A percentile compares a stretch with the other conserved stretches of the same genome.
phyloP scores from a whole-genome alignment of 2,888 invertebrate genomes.

The Hydrotaea diabolus region DNA sequence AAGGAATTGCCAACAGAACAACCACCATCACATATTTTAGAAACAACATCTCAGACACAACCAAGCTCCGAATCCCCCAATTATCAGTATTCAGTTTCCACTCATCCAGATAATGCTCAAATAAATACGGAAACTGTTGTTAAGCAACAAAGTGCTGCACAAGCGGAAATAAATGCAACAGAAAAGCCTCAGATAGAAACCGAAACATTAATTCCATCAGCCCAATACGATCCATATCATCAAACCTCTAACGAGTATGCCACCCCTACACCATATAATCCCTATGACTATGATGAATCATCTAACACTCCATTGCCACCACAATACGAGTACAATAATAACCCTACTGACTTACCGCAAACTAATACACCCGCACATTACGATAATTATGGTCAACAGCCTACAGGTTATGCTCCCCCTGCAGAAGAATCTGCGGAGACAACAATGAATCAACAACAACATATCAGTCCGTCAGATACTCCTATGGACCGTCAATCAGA shows the following conservation, averaged over 20 bases:
- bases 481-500: background rate
- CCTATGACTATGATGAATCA: slow-evolving; percentile 14
- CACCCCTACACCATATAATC: slow-evolving; percentile 39
- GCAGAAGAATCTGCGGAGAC: background rate
- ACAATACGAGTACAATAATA: slow-evolving; percentile 13
- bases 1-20: slow-evolving; percentile 7
- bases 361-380: slow-evolving; percentile 30
- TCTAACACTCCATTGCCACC: slow-evolving; percentile 27
- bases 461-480: slow-evolving; percentile 49
- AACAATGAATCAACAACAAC: slow-evolving; percentile 48
- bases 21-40: background rate
- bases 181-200: background rate
- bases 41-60: slow-evolving; percentile 8
- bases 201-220: background rate
- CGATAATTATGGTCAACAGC: slow-evolving; percentile 24
- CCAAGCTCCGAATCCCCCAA: background rate
- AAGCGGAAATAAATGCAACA: background rate
- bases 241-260: slow-evolving; percentile 37
- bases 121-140: background rate
- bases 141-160: too few species aligned
- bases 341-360: slow-evolving; percentile 24
- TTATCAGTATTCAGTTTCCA: background rate
- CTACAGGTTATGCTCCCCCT: background rate
- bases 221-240: background rate
- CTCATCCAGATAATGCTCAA: slow-evolving; percentile 3